Evolutionary conservation across 2,888 invertebrate species (phyloP).

Genomic region (Iphiclides podalirius): DNA sequence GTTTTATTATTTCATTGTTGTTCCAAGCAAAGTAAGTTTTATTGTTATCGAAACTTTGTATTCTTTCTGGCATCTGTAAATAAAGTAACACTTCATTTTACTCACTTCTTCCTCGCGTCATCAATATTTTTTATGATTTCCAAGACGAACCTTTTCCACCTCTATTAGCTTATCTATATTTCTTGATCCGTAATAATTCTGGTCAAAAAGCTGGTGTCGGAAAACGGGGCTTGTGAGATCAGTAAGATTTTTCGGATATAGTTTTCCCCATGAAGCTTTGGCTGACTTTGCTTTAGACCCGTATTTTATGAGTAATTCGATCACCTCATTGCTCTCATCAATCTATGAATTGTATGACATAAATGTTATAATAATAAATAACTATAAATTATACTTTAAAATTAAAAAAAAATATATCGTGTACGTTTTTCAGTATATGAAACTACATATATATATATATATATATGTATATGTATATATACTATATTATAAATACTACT

Average conservation of each 20-base stretch:
- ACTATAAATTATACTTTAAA: too few relatives aligned
- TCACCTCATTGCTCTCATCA: constrained; percentile 52
- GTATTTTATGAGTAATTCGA: constrained; percentile 54
- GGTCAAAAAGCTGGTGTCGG: constrained; percentile 45
- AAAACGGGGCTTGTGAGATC: constrained; percentile 52
- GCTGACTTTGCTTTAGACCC: constrained; percentile 50
- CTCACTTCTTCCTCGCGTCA: too few relatives aligned
- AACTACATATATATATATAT: too few relatives aligned
- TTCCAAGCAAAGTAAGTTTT: constrained; percentile 69
- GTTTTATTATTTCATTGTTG: constrained; percentile 58
- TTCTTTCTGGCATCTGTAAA: constrained; percentile 10
- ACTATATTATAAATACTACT: too few relatives aligned
- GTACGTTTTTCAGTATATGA: too few relatives aligned
- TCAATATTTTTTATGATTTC: too few relatives aligned
- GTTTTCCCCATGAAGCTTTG: constrained; percentile 47
- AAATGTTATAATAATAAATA: too few relatives aligned
- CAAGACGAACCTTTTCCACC: constrained; percentile 34
- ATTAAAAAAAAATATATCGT: too few relatives aligned
- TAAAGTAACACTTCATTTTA: too few relatives aligned
- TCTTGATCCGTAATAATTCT: constrained; percentile 3
- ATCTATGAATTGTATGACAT: too few relatives aligned
- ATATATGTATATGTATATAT: too few relatives aligned
- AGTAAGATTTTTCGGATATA: constrained; percentile 57
- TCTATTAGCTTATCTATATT: constrained; percentile 20
- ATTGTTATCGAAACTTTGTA: constrained; percentile 27